Evolutionary conservation across 1,140 invertebrate species (phyloP), one percentile per base, ranked within the genome.

Genomic region (Drosophila ambigua): DNA sequence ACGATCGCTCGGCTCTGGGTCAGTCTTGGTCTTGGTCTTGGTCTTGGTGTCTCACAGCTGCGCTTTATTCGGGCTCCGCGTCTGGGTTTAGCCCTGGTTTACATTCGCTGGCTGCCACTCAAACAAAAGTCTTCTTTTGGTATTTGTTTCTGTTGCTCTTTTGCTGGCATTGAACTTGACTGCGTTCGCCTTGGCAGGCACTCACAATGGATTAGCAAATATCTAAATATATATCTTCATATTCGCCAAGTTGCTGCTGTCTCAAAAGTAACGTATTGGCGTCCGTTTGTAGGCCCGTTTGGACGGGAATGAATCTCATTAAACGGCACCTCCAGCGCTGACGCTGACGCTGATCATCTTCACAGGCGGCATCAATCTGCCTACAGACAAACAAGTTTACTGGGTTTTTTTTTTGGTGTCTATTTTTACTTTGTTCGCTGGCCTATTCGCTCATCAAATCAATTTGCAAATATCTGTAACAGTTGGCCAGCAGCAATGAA

Each of bases 111-210:
- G 31, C 9, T 8, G 8, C 31, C 31, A 31, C 31, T 61, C 41
- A 58, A 58, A 71, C 66, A 69, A 62, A 52, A 49, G 54, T 24
- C 48, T 64, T 43, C 35, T 39, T 39, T 39, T 13, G 35, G 9
- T 13, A 13, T 39, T 11, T 35, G 0, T 28, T 28, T 6, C 2
- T 6, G 6, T 20, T 20, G 20, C 9, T 35, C n/a, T 39, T 39
- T 39, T 39, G 35, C 57, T 83, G 79, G 66, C 79, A 83, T 83
- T 83, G 80, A 83, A 83, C 80, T 83, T 83, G 80, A 84, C 80
- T 82, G 59, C 35, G 60, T 46, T 57, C 41, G 23, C 72, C 54
- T 2, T 65, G 63, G 43, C 15, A 15, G 9, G 9, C 16, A 11
- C 49, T 67, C 61, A 63, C 65, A 23, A 39, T 44, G 20, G 53